Conservation (phyloP, 2,888 invertebrate genomes). For the Pecten maximus region DNA sequence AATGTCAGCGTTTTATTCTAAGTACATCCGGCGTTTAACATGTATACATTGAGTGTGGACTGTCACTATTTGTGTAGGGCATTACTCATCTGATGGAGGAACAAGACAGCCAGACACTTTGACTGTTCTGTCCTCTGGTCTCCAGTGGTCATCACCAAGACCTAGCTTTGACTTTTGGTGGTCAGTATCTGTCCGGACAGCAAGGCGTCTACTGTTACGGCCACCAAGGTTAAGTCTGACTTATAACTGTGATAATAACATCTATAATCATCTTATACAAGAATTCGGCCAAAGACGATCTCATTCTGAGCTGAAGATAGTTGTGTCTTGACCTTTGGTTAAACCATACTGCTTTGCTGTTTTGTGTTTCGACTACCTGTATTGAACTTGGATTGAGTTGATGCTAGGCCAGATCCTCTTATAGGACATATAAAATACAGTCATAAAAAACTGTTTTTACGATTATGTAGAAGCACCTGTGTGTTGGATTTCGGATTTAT, state of each 20-base stretch:
- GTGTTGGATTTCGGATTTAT: background rate
- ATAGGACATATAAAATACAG: background rate
- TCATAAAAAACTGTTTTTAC: background rate
- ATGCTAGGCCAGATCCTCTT: background rate
- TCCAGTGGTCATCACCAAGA: background rate
- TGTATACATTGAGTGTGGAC: background rate
- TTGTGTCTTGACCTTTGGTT: background rate
- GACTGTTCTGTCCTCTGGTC: background rate
- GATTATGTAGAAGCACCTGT: too few species aligned
- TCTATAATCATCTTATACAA: background rate
- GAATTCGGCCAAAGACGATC: background rate
- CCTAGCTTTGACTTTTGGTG: background rate
- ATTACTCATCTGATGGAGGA: constrained; percentile 9
- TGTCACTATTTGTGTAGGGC: constrained; percentile 25
- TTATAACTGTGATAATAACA: background rate
- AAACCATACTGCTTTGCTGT: background rate
- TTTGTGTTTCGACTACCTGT: background rate
- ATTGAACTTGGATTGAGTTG: background rate
- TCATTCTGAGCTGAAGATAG: background rate
- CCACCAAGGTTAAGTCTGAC: background rate
- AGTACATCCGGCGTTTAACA: constrained; percentile 22
- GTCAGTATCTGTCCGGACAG: background rate
- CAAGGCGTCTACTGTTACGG: background rate
- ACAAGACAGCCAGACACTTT: constrained; percentile 6
- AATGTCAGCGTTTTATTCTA: constrained; percentile 10